These are phyloP conservation scores for Eremobia ochroleuca DNA, from an alignment of 2,888 invertebrate genomes.

Conservation along the genomic window DNA sequence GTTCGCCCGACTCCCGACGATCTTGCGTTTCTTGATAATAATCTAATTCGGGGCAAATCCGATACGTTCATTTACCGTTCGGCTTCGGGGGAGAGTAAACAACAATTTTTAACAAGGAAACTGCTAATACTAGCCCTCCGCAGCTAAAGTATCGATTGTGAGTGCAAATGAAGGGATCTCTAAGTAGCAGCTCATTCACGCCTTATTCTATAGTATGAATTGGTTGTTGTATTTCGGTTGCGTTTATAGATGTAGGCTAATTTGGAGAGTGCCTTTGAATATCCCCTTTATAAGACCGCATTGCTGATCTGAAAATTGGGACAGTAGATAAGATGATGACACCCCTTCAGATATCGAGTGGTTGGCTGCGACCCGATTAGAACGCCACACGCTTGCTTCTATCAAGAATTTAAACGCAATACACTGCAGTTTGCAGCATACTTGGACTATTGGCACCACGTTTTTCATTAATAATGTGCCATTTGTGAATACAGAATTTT, in stretches of 20 bases:
- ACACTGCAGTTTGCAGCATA: background rate
- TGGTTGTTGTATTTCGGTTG: conserved; percentile 28
- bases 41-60: conserved; percentile 63
- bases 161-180: conserved; percentile 31
- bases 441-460: background rate
- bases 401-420: conserved; percentile 9
- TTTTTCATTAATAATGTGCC: background rate
- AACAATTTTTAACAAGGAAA: conserved; percentile 57
- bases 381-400: conserved; percentile 17
- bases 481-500: background rate
- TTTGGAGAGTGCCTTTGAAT: conserved; percentile 45
- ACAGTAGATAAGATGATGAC: conserved; percentile 41
- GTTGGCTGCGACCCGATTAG: conserved; percentile 44
- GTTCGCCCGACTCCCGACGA: conserved; percentile 24
- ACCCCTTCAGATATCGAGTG: conserved; percentile 44
- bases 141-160: conserved; percentile 35
- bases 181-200: conserved; percentile 19
- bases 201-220: conserved; percentile 34
- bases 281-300: conserved; percentile 32
- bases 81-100: conserved; percentile 46
- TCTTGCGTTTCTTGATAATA: conserved; percentile 61
- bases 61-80: conserved; percentile 62
- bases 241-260: conserved; percentile 44
- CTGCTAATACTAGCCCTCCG: conserved; percentile 35
- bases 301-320: conserved; percentile 45